Evolutionary conservation across 2,797 vertebrate species (phyloP).

Genomic region (Pangasius sanitwongsei): DNA sequence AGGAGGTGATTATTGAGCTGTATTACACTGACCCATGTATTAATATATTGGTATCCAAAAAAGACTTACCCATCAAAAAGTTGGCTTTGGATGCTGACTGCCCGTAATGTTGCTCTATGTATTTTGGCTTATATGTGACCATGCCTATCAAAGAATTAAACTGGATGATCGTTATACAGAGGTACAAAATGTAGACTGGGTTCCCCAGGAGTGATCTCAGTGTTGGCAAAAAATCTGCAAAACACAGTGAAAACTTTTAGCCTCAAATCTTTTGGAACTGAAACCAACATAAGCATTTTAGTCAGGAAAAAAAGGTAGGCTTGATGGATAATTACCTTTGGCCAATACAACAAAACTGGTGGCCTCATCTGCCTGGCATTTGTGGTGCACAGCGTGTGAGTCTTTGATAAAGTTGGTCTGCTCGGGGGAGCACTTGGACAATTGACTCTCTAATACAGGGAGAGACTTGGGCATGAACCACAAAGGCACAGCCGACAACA

Average conservation of each 20-base stretch:
- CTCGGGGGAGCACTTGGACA: slow-evolving; percentile 78
- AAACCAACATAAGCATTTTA: not conserved
- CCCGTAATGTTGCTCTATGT: slow-evolving; percentile 93
- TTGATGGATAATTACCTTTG: slow-evolving; percentile 72
- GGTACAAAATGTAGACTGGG: slow-evolving; percentile 85
- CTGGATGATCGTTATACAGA: slow-evolving; percentile 89
- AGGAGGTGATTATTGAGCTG: not conserved
- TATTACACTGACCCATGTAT: not conserved
- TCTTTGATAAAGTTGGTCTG: slow-evolving; percentile 84
- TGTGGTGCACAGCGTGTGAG: slow-evolving; percentile 69
- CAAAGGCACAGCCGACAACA: slow-evolving; percentile 86
- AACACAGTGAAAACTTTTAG: slow-evolving; percentile 47
- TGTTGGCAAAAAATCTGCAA: slow-evolving; percentile 87
- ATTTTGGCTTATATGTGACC: slow-evolving; percentile 96
- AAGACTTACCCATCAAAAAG: slow-evolving; percentile 88
- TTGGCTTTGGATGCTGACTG: slow-evolving; percentile 90
- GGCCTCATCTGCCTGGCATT: slow-evolving; percentile 72
- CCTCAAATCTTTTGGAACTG: not conserved
- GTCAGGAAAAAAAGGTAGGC: not conserved
- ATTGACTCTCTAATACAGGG: slow-evolving; percentile 71
- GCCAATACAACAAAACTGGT: slow-evolving; percentile 81
- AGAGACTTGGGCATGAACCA: slow-evolving; percentile 92
- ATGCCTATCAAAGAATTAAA: slow-evolving; percentile 95
- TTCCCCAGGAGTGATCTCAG: slow-evolving; percentile 87
- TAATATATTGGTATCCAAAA: not conserved